These are phyloP conservation scores for Eupithecia insigniata DNA, from an alignment of 2,888 invertebrate genomes.

Conservation along the genomic window DNA sequence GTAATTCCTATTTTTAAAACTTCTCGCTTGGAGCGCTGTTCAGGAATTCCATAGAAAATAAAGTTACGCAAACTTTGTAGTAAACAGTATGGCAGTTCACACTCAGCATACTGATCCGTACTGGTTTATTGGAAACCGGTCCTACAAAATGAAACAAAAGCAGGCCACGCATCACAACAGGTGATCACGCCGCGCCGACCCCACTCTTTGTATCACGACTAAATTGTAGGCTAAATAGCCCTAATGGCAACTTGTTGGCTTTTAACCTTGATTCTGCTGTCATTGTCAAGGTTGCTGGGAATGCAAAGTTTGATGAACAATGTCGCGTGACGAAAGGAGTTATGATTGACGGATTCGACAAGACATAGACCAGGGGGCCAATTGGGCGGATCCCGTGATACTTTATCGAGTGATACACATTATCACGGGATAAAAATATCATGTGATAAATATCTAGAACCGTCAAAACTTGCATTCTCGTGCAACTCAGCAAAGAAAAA, in stretches of 20 bases:
- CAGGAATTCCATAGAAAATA: too few species aligned
- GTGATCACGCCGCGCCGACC: slow-evolving; percentile 2
- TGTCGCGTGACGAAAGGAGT: slow-evolving; percentile 18
- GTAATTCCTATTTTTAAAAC: too few species aligned
- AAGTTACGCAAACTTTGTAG: too few species aligned
- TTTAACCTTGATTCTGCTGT: slow-evolving; percentile 28
- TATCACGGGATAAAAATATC: too few species aligned
- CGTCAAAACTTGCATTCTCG: too few species aligned
- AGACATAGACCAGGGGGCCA: not conserved
- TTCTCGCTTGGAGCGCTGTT: too few species aligned
- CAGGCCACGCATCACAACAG: slow-evolving; percentile 1
- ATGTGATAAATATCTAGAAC: too few species aligned
- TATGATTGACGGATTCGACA: slow-evolving; percentile 3
- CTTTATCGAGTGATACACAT: too few species aligned
- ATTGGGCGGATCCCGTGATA: too few species aligned
- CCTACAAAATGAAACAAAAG: slow-evolving; percentile 3
- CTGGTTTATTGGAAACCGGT: not conserved
- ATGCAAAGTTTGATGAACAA: slow-evolving; percentile 15
- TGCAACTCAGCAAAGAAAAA: too few species aligned
- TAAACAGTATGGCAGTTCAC: too few species aligned
- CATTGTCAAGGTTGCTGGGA: slow-evolving; percentile 28
- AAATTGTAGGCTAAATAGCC: slow-evolving; percentile 25
- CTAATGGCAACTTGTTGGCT: slow-evolving; percentile 33
- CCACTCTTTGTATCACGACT: slow-evolving; percentile 12
- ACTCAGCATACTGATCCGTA: too few species aligned